Conservation (phyloP, 2,113 vertebrate genomes). For the Amphiprion percula region DNA sequence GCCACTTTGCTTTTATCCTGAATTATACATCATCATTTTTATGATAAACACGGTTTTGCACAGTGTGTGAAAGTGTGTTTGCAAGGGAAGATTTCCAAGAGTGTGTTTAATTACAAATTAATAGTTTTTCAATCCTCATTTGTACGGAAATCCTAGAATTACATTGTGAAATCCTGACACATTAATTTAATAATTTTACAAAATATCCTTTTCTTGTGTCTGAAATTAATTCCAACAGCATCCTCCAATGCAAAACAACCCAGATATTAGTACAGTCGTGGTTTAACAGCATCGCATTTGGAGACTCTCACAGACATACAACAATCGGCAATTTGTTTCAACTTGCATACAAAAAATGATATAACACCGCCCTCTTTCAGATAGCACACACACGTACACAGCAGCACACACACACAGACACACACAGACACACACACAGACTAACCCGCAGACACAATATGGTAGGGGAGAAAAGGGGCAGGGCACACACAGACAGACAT, state of each 20-base stretch:
- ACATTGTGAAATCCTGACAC: slow-evolving; percentile 3
- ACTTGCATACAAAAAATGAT: slow-evolving; percentile 58
- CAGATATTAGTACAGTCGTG: slow-evolving; percentile 3
- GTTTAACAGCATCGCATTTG: slow-evolving; percentile 15
- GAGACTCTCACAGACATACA: slow-evolving; percentile 26
- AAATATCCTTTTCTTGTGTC: not conserved
- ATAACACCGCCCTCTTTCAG: slow-evolving; percentile 60
- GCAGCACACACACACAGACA: slow-evolving; percentile 45
- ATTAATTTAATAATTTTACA: slow-evolving; percentile 3
- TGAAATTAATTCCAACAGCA: slow-evolving; percentile 8
- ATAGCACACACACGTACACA: slow-evolving; percentile 33
- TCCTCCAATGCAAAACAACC: slow-evolving; percentile 6
- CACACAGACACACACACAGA: slow-evolving; percentile 68
- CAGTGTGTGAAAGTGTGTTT: slow-evolving; percentile 6
- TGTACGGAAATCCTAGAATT: slow-evolving; percentile 11
- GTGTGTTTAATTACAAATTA: slow-evolving; percentile 23
- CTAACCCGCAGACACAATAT: slow-evolving; percentile 84
- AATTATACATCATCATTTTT: slow-evolving; percentile 31
- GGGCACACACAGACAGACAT: slow-evolving; percentile 84
- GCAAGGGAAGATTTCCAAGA: not conserved
- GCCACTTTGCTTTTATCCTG: not conserved
- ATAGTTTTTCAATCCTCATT: slow-evolving; percentile 13
- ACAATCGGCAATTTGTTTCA: slow-evolving; percentile 68
- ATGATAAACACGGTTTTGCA: slow-evolving; percentile 4
- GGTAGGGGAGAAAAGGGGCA: slow-evolving; percentile 76